Evolutionary conservation across 2,888 invertebrate species (phyloP).

Genomic region (Lasiommata megera): DNA sequence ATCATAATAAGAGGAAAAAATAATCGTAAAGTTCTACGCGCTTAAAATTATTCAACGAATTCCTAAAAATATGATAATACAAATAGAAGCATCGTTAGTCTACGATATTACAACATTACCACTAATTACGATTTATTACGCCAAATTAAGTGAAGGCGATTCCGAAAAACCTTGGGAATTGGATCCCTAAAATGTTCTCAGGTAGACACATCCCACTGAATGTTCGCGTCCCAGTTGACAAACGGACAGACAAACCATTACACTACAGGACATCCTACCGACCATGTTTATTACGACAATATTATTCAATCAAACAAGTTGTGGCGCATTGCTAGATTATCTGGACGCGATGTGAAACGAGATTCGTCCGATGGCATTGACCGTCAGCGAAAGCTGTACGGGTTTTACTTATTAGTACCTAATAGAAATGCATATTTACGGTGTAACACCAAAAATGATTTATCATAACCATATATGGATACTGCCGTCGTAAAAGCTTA

Average conservation of each 20-base stretch:
- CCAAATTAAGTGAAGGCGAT: not conserved
- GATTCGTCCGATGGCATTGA: conserved; percentile 57
- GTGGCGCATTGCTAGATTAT: conserved; percentile 26
- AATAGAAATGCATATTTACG: conserved; percentile 11
- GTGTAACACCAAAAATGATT: not conserved
- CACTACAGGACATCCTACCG: conserved; percentile 9
- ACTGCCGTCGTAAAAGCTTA: no score
- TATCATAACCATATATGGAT: no score
- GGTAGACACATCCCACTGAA: not conserved
- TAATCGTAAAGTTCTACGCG: no score
- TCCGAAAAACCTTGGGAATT: not conserved
- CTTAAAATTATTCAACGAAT: no score
- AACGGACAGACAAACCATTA: conserved; percentile 8
- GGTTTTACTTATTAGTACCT: conserved; percentile 8
- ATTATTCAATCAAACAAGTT: conserved; percentile 31
- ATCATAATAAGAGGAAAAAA: no score
- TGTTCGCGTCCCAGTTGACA: conserved; percentile 3
- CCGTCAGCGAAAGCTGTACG: conserved; percentile 59
- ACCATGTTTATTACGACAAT: conserved; percentile 11
- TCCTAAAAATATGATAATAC: no score
- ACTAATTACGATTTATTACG: not conserved
- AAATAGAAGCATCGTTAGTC: no score
- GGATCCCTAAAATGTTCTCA: conserved; percentile 2
- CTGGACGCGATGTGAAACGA: conserved; percentile 37
- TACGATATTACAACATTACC: not conserved